phyloP scores from a whole-genome alignment of 2,797 vertebrate genomes.

The Chiloscyllium punctatum region DNA sequence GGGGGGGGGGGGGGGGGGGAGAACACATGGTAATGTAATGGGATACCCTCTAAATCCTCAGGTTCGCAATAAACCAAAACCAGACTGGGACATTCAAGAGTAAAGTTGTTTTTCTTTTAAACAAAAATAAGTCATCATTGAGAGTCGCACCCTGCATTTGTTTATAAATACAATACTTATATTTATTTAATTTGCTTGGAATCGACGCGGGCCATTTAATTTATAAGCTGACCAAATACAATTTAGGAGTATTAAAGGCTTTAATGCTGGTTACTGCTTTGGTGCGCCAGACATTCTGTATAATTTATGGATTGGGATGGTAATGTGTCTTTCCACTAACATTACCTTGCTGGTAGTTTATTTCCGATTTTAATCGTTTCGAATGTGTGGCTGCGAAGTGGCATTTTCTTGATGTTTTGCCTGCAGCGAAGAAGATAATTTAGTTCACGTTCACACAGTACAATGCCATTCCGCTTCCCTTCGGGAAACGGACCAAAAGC shows the following conservation, averaged over 20 bases:
- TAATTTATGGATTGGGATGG: background rate
- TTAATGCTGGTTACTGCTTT: background rate
- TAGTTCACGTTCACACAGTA: no score
- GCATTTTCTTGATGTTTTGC: background rate
- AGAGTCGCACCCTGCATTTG: background rate
- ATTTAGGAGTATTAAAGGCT: background rate
- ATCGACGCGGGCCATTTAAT: background rate
- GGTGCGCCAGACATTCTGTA: background rate
- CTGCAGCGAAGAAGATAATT: no score
- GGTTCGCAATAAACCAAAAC: background rate
- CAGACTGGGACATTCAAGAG: background rate
- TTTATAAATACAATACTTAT: background rate
- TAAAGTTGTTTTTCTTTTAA: background rate
- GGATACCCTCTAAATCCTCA: background rate
- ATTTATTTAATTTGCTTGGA: background rate
- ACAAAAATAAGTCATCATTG: background rate
- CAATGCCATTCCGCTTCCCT: background rate
- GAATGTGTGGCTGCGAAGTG: background rate
- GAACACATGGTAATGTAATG: slow-evolving; percentile 29
- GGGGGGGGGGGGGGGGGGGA: background rate
- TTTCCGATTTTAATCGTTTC: background rate
- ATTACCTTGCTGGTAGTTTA: background rate
- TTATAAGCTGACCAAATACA: background rate
- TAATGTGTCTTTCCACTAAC: background rate
- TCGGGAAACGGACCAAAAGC: background rate